phyloP scores from a whole-genome alignment of 2,113 vertebrate genomes.

The Aspidoscelis tigris region DNA sequence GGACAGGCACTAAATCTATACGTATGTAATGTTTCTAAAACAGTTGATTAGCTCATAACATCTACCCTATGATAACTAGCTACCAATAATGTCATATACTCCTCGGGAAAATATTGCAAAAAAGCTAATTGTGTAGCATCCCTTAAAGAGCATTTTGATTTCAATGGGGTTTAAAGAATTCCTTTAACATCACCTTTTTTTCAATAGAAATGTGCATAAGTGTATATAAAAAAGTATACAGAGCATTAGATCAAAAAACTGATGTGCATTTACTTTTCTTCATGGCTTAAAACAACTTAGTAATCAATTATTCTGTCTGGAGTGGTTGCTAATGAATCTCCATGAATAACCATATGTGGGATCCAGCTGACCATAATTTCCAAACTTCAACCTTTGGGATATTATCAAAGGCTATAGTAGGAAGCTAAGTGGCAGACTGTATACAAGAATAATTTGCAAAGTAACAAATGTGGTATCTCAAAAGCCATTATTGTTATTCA shows the following conservation, averaged over 20 bases:
- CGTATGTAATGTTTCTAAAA: conserved; percentile 2
- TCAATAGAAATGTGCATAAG: not conserved
- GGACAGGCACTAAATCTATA: not conserved
- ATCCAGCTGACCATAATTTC: conserved; percentile 31
- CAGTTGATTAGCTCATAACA: conserved; percentile 19
- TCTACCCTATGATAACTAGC: conserved; percentile 12
- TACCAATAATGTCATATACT: not conserved
- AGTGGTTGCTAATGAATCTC: not conserved
- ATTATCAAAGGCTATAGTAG: not conserved
- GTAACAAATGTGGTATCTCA: not conserved
- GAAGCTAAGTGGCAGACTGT: not conserved
- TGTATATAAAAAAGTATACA: not conserved
- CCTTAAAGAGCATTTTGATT: conserved; percentile 28
- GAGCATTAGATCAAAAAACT: not conserved
- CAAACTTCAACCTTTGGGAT: conserved; percentile 8
- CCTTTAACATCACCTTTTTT: not conserved
- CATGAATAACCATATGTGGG: conserved; percentile 26
- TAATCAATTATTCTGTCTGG: conserved; percentile 22
- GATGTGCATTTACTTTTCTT: conserved; percentile 5
- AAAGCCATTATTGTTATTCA: not conserved
- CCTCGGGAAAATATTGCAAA: conserved; percentile 2
- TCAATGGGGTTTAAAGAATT: not conserved
- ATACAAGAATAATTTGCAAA: conserved; percentile 1
- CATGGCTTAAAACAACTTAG: conserved; percentile 23
- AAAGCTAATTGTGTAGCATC: not conserved